Evolutionary conservation across 2,113 vertebrate species (phyloP), one percentile per base, ranked within the genome.

Genomic region (Limnothrissa miodon): DNA sequence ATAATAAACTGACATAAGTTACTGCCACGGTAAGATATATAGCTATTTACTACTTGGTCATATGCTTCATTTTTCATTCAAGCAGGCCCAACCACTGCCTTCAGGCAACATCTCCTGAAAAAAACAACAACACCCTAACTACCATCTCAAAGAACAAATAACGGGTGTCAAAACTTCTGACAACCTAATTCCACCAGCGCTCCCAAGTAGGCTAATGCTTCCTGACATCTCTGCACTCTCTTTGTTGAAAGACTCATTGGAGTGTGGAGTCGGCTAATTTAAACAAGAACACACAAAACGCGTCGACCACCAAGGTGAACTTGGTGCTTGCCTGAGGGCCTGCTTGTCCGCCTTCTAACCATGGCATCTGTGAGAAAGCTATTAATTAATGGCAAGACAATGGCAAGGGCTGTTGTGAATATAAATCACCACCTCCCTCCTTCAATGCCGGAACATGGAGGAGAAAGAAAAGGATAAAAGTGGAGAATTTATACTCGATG

Each of bases 351-450:
- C 83, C 51, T 81, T 85, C 84, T 51, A 70, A 62, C n/a, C 25
- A 53, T 78, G 66, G 56, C 84, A 19, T 66, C 44, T 66, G 44
- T 79, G 84, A 70, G 86, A 74, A 74, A 83, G 17, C 81, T 59
- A 80, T 82, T 88, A 83, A 85, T 84, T 84, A 88, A 81, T 51
- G 36, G 74, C 13, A 44, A 62, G 45, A 62, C 66, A 36, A 15
- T 74, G 17, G 66, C 33, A 51, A 19, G 80, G 66, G n/a, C 83
- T 80, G 23, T 59, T 80, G 70, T 81, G 66, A 56, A 48, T 79
- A 5, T 39, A 59, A 80, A 39, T 45, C 62, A 79, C 11, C 10
- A 39, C 42, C 44, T 85, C 23, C 45, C 19, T 84, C 56, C 25
- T 62, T 48, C 80, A 83, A 39, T 33, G 29, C 25, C 33, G 36